phyloP scores from a whole-genome alignment of 2,888 invertebrate species.

The Tachina lurida region DNA sequence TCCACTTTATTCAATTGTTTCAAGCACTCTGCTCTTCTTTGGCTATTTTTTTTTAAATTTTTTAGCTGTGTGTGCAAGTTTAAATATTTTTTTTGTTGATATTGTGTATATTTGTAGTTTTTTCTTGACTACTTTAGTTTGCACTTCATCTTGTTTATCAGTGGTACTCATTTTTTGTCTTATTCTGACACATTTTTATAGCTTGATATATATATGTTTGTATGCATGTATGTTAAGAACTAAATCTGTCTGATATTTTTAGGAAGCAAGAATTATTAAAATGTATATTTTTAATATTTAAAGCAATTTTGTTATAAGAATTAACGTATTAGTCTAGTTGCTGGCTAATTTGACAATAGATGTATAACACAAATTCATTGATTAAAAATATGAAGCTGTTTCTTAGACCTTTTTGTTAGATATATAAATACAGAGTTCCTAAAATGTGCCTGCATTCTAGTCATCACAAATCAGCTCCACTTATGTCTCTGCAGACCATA shows the following conservation, averaged over 20 bases:
- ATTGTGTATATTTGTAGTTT: constrained; percentile 29
- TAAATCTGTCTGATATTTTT: constrained; percentile 72
- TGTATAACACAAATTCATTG: background rate
- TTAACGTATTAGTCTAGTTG: no score
- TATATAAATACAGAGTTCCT: no score
- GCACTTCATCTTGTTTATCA: constrained; percentile 63
- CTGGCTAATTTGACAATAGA: no score
- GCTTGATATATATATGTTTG: constrained; percentile 55
- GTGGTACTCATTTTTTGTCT: background rate
- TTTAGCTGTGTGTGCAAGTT: background rate
- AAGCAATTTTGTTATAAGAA: no score
- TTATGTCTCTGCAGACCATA: no score
- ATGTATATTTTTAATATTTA: no score
- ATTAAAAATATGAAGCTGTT: background rate
- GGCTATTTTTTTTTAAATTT: background rate
- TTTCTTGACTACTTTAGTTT: constrained; percentile 64
- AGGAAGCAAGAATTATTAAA: constrained; percentile 8
- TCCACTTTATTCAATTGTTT: constrained; percentile 66
- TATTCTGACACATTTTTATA: constrained; percentile 65
- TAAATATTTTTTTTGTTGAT: background rate
- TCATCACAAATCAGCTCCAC: no score
- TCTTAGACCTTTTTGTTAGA: background rate
- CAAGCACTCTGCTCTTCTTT: constrained; percentile 35
- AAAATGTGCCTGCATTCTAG: no score
- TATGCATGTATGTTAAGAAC: constrained; percentile 57